Evolutionary conservation across 2,797 vertebrate species (phyloP), one percentile per base, ranked within the genome.

Genomic region (Coilia nasus): DNA sequence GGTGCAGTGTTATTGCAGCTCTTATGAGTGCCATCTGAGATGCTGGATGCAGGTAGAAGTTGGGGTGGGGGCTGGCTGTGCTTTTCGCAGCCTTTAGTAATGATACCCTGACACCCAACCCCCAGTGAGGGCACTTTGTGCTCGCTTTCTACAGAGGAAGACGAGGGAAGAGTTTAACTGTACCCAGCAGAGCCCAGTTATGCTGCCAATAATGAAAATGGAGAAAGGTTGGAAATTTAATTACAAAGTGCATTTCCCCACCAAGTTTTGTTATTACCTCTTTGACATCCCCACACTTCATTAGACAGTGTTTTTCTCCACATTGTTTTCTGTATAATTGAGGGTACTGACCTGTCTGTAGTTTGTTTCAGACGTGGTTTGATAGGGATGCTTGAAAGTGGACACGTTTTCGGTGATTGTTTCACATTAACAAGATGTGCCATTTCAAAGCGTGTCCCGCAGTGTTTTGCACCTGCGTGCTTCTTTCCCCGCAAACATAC

Each of bases 261-360:
- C 50, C 50, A 64, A 12, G 35, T 25, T 64, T 64, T 28, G 62
- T 64, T 64, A 64, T 64, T 64, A 28, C 23, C 23, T 64, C 28
- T 28, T 25, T 64, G 23, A 64, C 62, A 28, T 64, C 28, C 25
- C 23, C 62, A 64, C 23, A 28, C 62, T 64, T 28, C n/a, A 64
- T 28, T 64, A n/a, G 59, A 62, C 59, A 62, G 59, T 62, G 59
- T 62, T 62, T 62, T 23, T 21, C 21, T 23, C 2, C 23, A 25
- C 23, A 12, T 64, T 28, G 23, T 11, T 64, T 64, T 64, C 23
- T 64, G 28, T 10, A 28, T 64, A 64, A 64, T 64, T 64, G 62
- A 64, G 62, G 62, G 62, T 64, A 64, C 10, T 64, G 62, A 64
- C 62, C 62, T 64, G 23, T 28, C 62, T 64, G 62, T 25, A 25